A percentile compares a stretch with the other conserved stretches of the same genome.
These are phyloP conservation scores for Crossaster papposus DNA, from an alignment of 53 echinoderm and acorn worm genomes.

Conservation along the genomic window DNA sequence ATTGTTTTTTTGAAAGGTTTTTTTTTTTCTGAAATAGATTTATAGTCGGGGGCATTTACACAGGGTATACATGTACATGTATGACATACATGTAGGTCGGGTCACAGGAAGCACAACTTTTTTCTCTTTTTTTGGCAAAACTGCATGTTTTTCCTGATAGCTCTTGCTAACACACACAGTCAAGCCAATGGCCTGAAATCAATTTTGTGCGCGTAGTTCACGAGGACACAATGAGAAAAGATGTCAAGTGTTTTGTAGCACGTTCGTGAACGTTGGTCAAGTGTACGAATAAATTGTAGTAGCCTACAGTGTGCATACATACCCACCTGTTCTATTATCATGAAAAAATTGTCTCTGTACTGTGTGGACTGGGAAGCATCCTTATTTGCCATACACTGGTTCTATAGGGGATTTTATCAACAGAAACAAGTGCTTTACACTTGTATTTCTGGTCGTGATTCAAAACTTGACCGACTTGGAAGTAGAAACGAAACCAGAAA, in stretches of 20 bases:
- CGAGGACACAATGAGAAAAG: neutral
- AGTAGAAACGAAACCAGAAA: too few species aligned
- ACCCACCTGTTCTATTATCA: neutral
- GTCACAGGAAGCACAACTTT: too few species aligned
- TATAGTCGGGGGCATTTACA: too few species aligned
- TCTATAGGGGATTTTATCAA: neutral
- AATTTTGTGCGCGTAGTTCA: neutral
- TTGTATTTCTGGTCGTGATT: too few species aligned
- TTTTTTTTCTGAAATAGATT: too few species aligned
- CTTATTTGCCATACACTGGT: neutral
- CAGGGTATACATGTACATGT: neutral
- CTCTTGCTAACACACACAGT: too few species aligned
- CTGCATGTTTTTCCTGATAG: neutral
- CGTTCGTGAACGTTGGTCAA: constrained; percentile 19
- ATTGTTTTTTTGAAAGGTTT: too few species aligned
- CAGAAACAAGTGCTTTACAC: neutral
- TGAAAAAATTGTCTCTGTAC: neutral
- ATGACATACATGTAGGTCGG: neutral
- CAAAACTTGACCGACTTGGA: too few species aligned
- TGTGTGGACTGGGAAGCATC: neutral
- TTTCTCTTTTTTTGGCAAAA: too few species aligned
- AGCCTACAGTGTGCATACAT: neutral
- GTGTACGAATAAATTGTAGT: constrained; percentile 1
- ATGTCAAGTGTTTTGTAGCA: constrained; percentile 5
- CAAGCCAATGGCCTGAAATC: neutral